phyloP scores from a whole-genome alignment of 1,140 invertebrate genomes.

The Laupala kohalensis region DNA sequence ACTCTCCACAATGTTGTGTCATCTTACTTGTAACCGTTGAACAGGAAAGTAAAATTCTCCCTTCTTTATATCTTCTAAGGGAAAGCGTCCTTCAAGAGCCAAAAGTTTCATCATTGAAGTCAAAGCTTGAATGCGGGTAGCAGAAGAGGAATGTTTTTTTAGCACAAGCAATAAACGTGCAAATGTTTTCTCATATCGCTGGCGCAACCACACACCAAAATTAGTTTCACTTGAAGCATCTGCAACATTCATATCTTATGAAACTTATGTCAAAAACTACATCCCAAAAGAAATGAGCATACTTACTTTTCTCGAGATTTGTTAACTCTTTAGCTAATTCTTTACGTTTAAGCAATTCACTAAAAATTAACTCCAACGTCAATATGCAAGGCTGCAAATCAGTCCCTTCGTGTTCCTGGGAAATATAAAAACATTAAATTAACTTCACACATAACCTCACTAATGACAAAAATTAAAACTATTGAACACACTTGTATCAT shows the following conservation, averaged over 20 bases:
- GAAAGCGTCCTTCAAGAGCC: conserved; percentile 45
- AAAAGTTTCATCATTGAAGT: conserved; percentile 51
- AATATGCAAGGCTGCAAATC: conserved; percentile 38
- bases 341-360: conserved; percentile 44
- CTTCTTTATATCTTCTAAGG: conserved; percentile 34
- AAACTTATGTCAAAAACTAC: not conserved
- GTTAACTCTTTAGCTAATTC: conserved; percentile 31
- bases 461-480: not conserved
- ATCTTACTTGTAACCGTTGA: conserved; percentile 37
- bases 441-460: not conserved
- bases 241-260: not conserved
- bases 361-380: conserved; percentile 52
- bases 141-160: conserved; percentile 31
- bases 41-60: conserved; percentile 42
- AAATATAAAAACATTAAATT: not conserved
- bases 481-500: not conserved
- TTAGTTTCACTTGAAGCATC: conserved; percentile 40
- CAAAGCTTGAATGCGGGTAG: conserved; percentile 43
- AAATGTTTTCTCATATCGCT: conserved; percentile 45
- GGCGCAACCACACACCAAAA: conserved; percentile 42
- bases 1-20: not conserved
- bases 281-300: not conserved
- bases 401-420: not conserved
- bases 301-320: not conserved
- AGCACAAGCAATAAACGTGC: conserved; percentile 36